Evolutionary conservation across 1,140 invertebrate species (phyloP).

Genomic region (Rhagoletis pomonella): DNA sequence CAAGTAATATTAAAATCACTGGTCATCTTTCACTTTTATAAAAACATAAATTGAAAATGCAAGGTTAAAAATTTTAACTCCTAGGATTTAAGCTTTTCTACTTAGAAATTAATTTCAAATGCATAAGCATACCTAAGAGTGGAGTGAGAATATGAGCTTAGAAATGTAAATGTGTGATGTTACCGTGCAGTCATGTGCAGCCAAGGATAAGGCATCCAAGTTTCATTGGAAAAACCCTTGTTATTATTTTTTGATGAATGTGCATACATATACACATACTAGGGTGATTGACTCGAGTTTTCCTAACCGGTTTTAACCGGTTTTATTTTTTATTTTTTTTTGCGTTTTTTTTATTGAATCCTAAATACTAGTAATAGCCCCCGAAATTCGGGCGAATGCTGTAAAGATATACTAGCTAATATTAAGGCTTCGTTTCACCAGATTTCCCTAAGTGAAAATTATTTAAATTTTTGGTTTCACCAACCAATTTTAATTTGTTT

Average conservation of each 20-base stretch:
- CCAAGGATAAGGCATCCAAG: conserved; percentile 30
- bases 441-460: no score
- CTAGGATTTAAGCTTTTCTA: conserved; percentile 42
- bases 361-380: no score
- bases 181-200: conserved; percentile 31
- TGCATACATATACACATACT: no score
- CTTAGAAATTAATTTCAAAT: conserved; percentile 43
- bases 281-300: no score
- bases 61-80: background rate
- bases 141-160: background rate
- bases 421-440: no score
- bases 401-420: no score
- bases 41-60: conserved; percentile 39
- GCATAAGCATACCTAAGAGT: background rate
- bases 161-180: background rate
- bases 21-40: background rate
- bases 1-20: background rate
- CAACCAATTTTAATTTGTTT: no score
- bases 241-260: background rate
- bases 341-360: no score
- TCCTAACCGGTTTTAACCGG: no score
- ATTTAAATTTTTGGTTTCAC: no score
- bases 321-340: no score
- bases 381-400: no score
- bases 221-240: background rate